Base-by-base conservation (phyloP, 2,888 invertebrate species). In the Drosophila acutilabella region DNA sequence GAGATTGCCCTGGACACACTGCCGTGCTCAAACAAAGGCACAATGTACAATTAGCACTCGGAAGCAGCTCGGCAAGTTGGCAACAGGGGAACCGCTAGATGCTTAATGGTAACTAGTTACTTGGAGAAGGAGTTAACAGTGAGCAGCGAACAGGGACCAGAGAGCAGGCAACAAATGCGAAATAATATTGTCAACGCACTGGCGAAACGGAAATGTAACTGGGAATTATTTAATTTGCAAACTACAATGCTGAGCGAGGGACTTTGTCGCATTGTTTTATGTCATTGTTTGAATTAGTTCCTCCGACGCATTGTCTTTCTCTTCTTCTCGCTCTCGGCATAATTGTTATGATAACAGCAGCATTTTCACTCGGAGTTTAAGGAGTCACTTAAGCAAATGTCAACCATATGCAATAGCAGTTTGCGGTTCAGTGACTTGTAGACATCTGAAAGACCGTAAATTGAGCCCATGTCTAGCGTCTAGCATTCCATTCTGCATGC, bases 201-300 rank as follows among this genome's bases (percentile, higher is more conserved):
- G 76, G 76, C 79, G 78, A 68, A 80, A 80, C 88, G 89, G 87
- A 87, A 89, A 89, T 89, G 87, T 89, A 78, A 83, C 85, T 89
- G 87, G 87, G 89, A 87, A 89, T 89, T 89, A 87, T 87, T 87
- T 87, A 87, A 87, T 87, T 88, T 89, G 87, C 87, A 81, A 87
- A 77, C 84, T 85, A 84, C 87, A 78, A 78, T 80, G 79, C 70
- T 69, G 47, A 53, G 52, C 64, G 64, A 5, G 33, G 33, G 16
- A 53, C 7, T 10, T 38, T 23, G 53, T 40, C 44, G 69, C 81
- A 72, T 82, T 81, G 82, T 85, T 80, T 81, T 73, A 78, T 80
- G 81, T 71, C 80, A 80, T 82, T 85, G 78, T 82, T 75, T 85
- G 78, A 82, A 80, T 77, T 77, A 78, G 76, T 51, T 77, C 61